phyloP scores from a whole-genome alignment of 2,113 vertebrate species.

The Hiodon tergisus region DNA sequence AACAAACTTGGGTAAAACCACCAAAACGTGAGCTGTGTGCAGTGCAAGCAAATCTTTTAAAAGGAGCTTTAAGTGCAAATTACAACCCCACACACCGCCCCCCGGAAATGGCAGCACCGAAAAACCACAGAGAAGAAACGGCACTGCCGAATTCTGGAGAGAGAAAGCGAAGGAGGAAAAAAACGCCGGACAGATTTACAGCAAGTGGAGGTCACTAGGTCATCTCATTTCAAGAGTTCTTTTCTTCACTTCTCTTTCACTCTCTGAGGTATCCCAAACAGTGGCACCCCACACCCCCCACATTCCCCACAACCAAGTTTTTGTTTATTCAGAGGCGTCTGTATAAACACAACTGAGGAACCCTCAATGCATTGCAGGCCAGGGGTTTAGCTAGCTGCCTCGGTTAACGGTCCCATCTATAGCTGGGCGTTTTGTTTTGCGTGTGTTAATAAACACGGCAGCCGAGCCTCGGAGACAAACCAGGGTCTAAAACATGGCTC shows the following conservation, averaged over 20 bases:
- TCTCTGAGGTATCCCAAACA: conserved; percentile 48
- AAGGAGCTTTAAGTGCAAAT: too few species aligned
- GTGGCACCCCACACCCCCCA: conserved; percentile 20
- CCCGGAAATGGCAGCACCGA: not conserved
- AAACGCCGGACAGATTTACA: conserved; percentile 61
- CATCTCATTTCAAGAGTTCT: conserved; percentile 54
- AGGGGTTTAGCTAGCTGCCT: not conserved
- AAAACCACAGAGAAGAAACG: not conserved
- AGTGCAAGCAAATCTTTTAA: too few species aligned
- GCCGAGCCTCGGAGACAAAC: not conserved
- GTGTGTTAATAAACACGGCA: not conserved
- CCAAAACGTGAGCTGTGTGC: not conserved
- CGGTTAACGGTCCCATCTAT: not conserved
- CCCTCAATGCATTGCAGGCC: not conserved
- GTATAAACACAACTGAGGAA: not conserved
- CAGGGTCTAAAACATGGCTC: not conserved
- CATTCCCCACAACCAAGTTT: conserved; percentile 3
- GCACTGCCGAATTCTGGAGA: not conserved
- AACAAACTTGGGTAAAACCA: not conserved
- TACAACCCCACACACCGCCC: not conserved
- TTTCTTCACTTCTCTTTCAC: conserved; percentile 52
- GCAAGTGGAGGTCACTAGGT: conserved; percentile 56
- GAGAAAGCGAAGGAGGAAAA: conserved; percentile 43
- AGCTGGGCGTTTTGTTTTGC: not conserved
- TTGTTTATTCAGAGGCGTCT: conserved; percentile 16